A percentile compares a stretch with the other conserved stretches of the same genome.
Conservation (phyloP, 2,113 vertebrate genomes). For the Cisticola juncidis region DNA sequence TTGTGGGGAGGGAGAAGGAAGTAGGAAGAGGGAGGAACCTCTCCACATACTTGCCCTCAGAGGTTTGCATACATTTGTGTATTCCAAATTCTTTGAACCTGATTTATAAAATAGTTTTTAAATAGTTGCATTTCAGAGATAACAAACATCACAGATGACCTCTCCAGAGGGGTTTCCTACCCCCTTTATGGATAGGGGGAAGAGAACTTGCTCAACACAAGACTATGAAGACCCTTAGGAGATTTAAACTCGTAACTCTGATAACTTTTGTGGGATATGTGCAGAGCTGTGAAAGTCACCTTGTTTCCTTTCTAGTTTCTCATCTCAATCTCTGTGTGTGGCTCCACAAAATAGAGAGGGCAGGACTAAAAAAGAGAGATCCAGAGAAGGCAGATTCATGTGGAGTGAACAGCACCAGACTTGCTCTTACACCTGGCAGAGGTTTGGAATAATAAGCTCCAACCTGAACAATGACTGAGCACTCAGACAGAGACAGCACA, state of each 20-base stretch:
- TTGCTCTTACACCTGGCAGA: background rate
- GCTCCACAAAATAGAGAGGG: background rate
- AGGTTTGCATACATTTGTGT: slow-evolving; percentile 43
- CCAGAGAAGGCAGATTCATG: background rate
- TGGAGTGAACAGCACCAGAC: background rate
- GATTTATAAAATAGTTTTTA: slow-evolving; percentile 45
- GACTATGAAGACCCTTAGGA: background rate
- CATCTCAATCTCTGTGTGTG: background rate
- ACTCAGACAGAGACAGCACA: background rate
- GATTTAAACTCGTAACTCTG: background rate
- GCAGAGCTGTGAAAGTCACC: background rate
- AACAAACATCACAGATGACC: slow-evolving; percentile 35
- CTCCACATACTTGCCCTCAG: slow-evolving; percentile 34
- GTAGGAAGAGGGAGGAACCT: slow-evolving; percentile 33
- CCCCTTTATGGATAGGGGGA: background rate
- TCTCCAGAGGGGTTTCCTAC: background rate
- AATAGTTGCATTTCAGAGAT: slow-evolving; percentile 41
- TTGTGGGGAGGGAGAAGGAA: background rate
- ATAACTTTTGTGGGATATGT: background rate
- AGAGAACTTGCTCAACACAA: background rate
- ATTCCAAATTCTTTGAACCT: slow-evolving; percentile 37
- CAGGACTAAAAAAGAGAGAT: background rate
- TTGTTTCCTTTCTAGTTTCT: background rate
- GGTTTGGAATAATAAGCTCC: background rate
- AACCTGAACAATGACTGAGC: fast-evolving